Evolutionary conservation across 2,888 invertebrate genomes (phyloP).

Genomic region (Nephrotoma flavescens): DNA sequence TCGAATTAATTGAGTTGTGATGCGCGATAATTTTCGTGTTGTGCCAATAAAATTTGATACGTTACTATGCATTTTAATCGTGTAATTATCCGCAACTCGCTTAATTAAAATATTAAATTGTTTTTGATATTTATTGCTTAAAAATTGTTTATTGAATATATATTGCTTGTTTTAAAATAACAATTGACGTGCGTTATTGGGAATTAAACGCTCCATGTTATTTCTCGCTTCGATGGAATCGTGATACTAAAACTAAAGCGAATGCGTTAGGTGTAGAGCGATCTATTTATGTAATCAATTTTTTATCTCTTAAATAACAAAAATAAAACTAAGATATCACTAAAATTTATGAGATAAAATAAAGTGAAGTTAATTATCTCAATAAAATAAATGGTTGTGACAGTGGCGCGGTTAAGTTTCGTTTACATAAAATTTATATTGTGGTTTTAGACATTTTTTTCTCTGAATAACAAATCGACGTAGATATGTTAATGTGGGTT

Average conservation of each 20-base stretch:
- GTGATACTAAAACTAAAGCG: background rate
- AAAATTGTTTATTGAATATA: background rate
- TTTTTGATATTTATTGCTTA: background rate
- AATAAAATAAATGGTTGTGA: background rate
- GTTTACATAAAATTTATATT: background rate
- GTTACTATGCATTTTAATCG: background rate
- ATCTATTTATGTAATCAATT: background rate
- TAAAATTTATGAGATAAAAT: background rate
- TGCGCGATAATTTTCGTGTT: background rate
- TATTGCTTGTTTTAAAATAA: background rate
- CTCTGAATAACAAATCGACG: background rate
- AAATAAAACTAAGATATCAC: background rate
- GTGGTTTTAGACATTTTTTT: background rate
- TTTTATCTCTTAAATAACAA: background rate
- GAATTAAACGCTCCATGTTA: background rate
- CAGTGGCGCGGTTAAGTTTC: background rate
- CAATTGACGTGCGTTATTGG: background rate
- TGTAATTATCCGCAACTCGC: background rate
- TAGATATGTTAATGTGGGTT: background rate
- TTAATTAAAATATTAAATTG: background rate
- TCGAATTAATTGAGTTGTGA: background rate
- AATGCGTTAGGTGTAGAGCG: background rate
- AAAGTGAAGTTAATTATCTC: background rate
- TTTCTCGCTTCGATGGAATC: background rate
- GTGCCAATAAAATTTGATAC: background rate